Conservation (phyloP, 2,797 vertebrate species). For the Platalea minor region DNA sequence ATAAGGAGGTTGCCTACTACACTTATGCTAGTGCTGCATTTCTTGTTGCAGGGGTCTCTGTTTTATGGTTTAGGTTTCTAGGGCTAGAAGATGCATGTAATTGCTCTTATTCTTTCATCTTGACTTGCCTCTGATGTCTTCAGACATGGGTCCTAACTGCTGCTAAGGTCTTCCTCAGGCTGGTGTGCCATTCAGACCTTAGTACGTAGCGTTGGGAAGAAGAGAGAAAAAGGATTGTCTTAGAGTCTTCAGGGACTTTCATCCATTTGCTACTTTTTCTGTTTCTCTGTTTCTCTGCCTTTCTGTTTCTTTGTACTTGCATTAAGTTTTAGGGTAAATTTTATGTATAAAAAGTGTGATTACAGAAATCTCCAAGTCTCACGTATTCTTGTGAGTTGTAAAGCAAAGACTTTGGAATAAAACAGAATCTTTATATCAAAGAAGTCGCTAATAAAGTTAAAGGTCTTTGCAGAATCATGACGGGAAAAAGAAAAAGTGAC, state of each 20-base stretch:
- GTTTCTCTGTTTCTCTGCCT: neutral
- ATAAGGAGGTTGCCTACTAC: neutral
- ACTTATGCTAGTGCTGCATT: neutral
- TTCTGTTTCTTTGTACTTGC: neutral
- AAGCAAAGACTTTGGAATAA: neutral
- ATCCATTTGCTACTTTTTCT: neutral
- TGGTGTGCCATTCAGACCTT: neutral
- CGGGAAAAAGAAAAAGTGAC: neutral
- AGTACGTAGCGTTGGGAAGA: fast-evolving
- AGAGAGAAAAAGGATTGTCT: neutral
- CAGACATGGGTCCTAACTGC: neutral
- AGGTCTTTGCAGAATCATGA: neutral
- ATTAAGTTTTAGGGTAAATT: neutral
- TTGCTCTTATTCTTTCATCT: neutral
- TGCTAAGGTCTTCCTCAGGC: neutral
- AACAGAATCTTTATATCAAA: neutral
- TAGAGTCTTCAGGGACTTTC: neutral
- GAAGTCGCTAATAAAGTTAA: neutral
- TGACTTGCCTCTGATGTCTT: neutral
- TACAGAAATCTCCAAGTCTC: neutral
- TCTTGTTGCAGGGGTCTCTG: neutral
- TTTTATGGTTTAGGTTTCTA: neutral
- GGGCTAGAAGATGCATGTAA: neutral
- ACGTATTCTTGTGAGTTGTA: neutral
- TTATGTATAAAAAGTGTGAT: neutral